Evolutionary conservation across 2,113 vertebrate species (phyloP), one percentile per base, ranked within the genome.

Genomic region (Colistium nudipinnis): DNA sequence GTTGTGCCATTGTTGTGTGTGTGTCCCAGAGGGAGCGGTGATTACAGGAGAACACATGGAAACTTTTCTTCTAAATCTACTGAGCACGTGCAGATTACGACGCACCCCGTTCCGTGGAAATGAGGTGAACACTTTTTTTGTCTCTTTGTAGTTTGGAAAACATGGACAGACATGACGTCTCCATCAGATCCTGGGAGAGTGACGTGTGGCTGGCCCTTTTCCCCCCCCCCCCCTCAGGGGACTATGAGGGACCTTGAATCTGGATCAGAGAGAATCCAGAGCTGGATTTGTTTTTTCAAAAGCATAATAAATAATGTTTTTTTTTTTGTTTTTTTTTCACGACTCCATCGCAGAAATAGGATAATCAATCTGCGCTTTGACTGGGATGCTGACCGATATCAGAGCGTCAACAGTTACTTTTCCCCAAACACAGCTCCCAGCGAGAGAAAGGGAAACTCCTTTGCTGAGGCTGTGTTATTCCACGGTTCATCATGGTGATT

Each of bases 21-120:
- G 9, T 63, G 36, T 68, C 48, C 19, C 35, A 70, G 48, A 54
- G 33, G 63, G 77, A 71, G 62, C 36, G 9, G 56, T 43, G 51
- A 71, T 71, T 65, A 76, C 9, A n/a, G 51, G 49, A 49, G 53
- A 74, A 49, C 76, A 78, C 27, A 80, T 75, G 73, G 76, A 84
- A 82, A 69, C 30, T n/a, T 60, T 75, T 65, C 60, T 61, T 63
- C 31, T 0, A 17, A 13, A 43, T 74, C 60, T 3, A 66, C 19
- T 39, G 27, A 81, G 22, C 54, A 55, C 16, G 19, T 64, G 45
- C 25, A 2, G 3, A 17, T n/a, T 24, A 52, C 17, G 24, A 60
- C 20, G 38, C 65, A 47, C 44, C 61, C 30, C 9, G 54, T 8
- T 36, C 38, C 43, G 35, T 41, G 17, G 19, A 71, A 63, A 53